Base-by-base conservation (phyloP, 2,113 vertebrate genomes). In the Pedetes capensis region DNA sequence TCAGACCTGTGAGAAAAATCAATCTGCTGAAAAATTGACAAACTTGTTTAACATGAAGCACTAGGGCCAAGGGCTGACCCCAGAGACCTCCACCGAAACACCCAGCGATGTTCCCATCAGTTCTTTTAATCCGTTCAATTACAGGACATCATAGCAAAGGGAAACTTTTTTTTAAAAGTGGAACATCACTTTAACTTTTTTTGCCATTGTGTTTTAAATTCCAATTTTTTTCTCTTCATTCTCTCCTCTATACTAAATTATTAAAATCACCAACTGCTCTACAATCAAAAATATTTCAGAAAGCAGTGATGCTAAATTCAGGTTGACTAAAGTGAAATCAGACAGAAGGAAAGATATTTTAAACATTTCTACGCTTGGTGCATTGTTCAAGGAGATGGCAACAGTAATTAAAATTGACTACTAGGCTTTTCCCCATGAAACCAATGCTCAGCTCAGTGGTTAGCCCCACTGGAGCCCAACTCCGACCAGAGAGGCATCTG, bases 11-110 rank as follows among this genome's bases (percentile, higher is more conserved):
- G 98, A 98, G 97, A 98, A 99, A 99, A 99, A 99, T 99, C 99
- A 99, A 98, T 98, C 96, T 98, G 98, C 98, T 97, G 98, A 98
- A 98, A 98, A 99, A 99, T 98, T 98, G 98, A 99, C 98, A 98
- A 98, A 98, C 92, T 97, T 97, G 97, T 99, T 99, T 98, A 99
- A 98, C 84, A 92, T 97, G 97, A 95, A 95, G 97, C 97, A 97
- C 97, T 80, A 97, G 98, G 98, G 98, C 98, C 95, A 64, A 98
- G 97, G 98, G 98, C 51, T 98, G 98, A 98, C 98, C 98, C 98
- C 97, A 98, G 98, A 98, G 98, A 98, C 97, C 98, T 98, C 97
- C 97, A 97, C 96, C 97, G 98, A 98, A 98, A 98, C 97, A 97
- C 96, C 97, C 85, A 63, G 95, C 96, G 97, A 98, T 98, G 98